phyloP scores from a whole-genome alignment of 2,888 invertebrate species.

The Scaptomyza cyrtandrae region DNA sequence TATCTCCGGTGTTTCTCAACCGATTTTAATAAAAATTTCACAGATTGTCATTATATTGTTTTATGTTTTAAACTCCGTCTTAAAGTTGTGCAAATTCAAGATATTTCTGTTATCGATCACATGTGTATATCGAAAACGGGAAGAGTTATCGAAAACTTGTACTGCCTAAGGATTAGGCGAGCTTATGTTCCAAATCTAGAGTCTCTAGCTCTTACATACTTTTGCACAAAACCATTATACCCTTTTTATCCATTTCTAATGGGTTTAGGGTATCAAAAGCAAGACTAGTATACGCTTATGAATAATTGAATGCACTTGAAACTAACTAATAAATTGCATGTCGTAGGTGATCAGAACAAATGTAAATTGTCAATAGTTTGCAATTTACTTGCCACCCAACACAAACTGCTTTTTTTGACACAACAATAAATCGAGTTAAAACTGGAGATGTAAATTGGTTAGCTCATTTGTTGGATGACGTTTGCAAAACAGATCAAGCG shows the following conservation, averaged over 20 bases:
- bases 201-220: neutral
- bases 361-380: conserved; percentile 46
- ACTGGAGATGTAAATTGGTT: conserved; percentile 39
- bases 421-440: neutral
- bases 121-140: too few relatives aligned
- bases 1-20: too few relatives aligned
- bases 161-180: too few relatives aligned
- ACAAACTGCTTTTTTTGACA: conserved; percentile 17
- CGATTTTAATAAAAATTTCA: too few relatives aligned
- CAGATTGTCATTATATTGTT: too few relatives aligned
- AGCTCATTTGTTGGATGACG: conserved; percentile 22
- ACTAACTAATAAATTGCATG: conserved; percentile 23
- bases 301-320: conserved; percentile 43
- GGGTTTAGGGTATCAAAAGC: neutral
- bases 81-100: too few relatives aligned
- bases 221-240: too few relatives aligned
- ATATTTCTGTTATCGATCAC: too few relatives aligned
- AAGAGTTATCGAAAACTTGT: too few relatives aligned
- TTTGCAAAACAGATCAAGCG: conserved; percentile 30
- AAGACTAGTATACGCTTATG: conserved; percentile 17
- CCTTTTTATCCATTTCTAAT: too few relatives aligned
- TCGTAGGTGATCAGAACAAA: conserved; percentile 21
- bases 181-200: too few relatives aligned
- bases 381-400: conserved; percentile 23
- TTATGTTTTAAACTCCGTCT: too few relatives aligned